These are phyloP conservation scores for Delphinapterus leucas DNA, from an alignment of 2,113 vertebrate species.

Conservation along the genomic window DNA sequence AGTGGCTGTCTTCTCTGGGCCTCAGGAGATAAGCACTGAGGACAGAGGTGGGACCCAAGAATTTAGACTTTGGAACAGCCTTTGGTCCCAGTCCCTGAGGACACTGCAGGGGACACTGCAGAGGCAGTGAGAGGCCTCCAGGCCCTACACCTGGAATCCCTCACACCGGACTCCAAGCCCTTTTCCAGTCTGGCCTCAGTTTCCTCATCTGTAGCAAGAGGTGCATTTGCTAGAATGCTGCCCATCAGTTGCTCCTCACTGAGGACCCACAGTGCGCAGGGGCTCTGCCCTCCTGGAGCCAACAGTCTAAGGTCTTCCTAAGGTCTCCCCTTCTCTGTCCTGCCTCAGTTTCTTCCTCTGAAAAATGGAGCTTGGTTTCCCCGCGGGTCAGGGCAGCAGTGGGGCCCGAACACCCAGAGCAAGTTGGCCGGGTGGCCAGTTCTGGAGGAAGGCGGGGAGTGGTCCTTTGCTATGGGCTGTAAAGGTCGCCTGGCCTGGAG, in stretches of 20 bases:
- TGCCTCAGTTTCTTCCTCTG: neutral
- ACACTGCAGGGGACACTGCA: constrained; percentile 47
- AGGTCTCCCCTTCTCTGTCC: neutral
- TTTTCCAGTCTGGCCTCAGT: neutral
- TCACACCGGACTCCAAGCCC: neutral
- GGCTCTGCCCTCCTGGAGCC: neutral
- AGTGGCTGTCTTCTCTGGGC: neutral
- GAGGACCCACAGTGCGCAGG: neutral
- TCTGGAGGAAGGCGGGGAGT: neutral
- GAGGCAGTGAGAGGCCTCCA: neutral
- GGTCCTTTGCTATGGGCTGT: neutral
- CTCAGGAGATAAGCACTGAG: neutral
- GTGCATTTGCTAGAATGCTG: neutral
- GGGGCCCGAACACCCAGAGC: neutral
- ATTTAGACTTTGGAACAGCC: constrained; percentile 1
- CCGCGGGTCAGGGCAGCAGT: neutral
- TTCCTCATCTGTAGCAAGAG: neutral
- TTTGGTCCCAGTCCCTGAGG: neutral
- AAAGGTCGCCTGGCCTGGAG: neutral
- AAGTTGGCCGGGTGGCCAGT: neutral
- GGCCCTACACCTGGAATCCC: neutral
- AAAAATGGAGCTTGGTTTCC: neutral
- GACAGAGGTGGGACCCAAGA: neutral
- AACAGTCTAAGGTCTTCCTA: neutral
- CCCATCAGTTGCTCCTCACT: neutral